Evolutionary conservation across 1,140 invertebrate genomes (phyloP), one percentile per base, ranked within the genome.

Genomic region (Drosophila equinoxialis): DNA sequence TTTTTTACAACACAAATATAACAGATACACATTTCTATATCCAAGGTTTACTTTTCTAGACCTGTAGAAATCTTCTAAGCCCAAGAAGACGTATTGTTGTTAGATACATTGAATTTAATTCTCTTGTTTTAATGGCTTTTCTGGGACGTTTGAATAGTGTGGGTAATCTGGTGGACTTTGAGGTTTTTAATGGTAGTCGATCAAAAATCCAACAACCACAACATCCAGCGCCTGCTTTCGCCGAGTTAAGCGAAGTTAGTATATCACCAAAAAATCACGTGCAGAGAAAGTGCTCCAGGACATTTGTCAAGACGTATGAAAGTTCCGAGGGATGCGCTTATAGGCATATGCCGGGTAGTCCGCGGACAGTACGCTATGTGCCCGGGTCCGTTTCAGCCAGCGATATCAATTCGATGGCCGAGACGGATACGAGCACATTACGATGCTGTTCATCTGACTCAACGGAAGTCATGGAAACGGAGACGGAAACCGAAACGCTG

Each of bases 351-450:
- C 45, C 45, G 4, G 66, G 59, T 1, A 76, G 58, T 58, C 64
- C 69, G 7, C 55, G 72, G 57, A 87, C 67, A 23, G 65, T 74
- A 35, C 84, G 72, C 17, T 74, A 69, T 76, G 79, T 87, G 70
- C 76, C 55, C 67, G 55, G 26, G 63, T 89, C 80, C 74, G 68
- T 20, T 54, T 89, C 80, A 68, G 66, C 63, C 70, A 65, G 39
- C 13, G 80, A 87, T n/a, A n/a, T 64, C 7, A 66, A 30, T 48
- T 87, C 79, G 14, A 65, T 78, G 73, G 54, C 67, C 66, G 83
- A 78, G 48, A 78, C 80, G 70, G 84, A 89, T 67, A 41, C 62
- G 68, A 84, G 80, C 74, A 83, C 77, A 59, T 68, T 84, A 60
- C 77, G 74, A 59, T 59, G 45, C 45, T 45, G 35, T 55, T 69